Percentiles rank a stretch among this genome's conserved stretches.
phyloP scores from a whole-genome alignment of 2,797 vertebrate genomes.

The Synaphobranchus kaupii region DNA sequence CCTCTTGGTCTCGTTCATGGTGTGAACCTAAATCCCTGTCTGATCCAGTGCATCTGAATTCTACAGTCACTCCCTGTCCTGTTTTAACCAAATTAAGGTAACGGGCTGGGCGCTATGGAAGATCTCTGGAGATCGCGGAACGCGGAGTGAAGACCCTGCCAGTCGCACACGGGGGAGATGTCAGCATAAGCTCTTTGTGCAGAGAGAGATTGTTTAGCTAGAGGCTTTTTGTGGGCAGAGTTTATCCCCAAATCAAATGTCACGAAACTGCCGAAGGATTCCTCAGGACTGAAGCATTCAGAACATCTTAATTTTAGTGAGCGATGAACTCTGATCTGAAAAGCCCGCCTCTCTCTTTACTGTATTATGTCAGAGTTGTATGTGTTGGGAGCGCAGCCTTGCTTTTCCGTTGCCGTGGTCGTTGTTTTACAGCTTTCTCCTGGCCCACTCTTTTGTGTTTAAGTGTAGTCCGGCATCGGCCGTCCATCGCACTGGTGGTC shows the following conservation, averaged over 20 bases:
- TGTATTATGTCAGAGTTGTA: neutral
- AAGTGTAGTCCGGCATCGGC: neutral
- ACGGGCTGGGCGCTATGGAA: slow-evolving; percentile 62
- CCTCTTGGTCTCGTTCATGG: slow-evolving; percentile 46
- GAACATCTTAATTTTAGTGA: neutral
- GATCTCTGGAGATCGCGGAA: slow-evolving; percentile 59
- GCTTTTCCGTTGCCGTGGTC: neutral
- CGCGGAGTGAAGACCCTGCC: slow-evolving; percentile 51
- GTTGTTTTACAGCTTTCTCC: neutral
- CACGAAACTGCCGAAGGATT: neutral
- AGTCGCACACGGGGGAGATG: slow-evolving; percentile 46
- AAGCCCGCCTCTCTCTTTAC: neutral
- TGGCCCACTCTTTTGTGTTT: neutral
- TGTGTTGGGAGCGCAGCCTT: slow-evolving; percentile 31
- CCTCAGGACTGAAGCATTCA: neutral
- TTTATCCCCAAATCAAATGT: neutral
- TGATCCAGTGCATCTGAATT: slow-evolving; percentile 28
- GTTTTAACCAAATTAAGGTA: slow-evolving; percentile 62
- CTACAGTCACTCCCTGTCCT: slow-evolving; percentile 55
- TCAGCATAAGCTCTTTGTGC: slow-evolving; percentile 48
- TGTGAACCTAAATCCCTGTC: neutral
- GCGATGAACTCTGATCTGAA: neutral
- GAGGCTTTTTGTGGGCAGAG: slow-evolving; percentile 26
- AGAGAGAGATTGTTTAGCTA: slow-evolving; percentile 6
- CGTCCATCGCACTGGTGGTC: slow-evolving; percentile 47